Conservation (phyloP, 2,113 vertebrate genomes). For the Sinosuthora webbiana region DNA sequence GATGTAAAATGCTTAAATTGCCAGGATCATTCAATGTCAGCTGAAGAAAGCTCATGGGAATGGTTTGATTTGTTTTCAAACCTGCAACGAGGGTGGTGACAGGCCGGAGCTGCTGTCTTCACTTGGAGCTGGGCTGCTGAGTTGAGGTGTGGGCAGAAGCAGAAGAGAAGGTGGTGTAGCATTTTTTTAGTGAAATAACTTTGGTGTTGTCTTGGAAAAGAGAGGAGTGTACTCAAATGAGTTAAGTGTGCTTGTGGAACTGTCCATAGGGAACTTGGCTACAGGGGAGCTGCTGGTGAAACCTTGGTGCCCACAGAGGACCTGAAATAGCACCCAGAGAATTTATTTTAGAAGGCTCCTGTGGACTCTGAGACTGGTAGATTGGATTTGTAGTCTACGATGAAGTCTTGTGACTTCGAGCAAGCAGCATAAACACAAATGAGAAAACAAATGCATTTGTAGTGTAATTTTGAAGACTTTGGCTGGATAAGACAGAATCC, state of each 20-base stretch:
- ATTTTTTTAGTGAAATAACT: not conserved
- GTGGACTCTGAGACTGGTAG: not conserved
- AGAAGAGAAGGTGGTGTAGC: not conserved
- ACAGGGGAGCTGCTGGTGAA: not conserved
- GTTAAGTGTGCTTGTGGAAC: not conserved
- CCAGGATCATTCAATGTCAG: slow-evolving; percentile 6
- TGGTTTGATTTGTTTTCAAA: not conserved
- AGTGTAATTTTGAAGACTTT: not conserved
- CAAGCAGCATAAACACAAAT: not conserved
- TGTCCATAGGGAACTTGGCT: not conserved
- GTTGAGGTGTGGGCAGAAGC: not conserved
- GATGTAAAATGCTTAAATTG: slow-evolving; percentile 25
- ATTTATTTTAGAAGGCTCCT: not conserved
- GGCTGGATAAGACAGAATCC: not conserved
- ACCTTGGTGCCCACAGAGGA: not conserved
- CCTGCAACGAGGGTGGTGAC: rapidly evolving
- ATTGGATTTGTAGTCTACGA: not conserved
- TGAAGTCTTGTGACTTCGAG: not conserved
- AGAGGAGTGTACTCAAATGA: not conserved
- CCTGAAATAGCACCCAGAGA: not conserved
- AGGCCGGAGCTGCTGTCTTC: not conserved
- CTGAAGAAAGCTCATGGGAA: slow-evolving; percentile 26
- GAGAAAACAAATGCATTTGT: not conserved
- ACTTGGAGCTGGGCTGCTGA: not conserved
- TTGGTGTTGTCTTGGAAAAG: not conserved